Conservation (phyloP, 2,797 vertebrate genomes). For the Hemitrygon akajei region DNA sequence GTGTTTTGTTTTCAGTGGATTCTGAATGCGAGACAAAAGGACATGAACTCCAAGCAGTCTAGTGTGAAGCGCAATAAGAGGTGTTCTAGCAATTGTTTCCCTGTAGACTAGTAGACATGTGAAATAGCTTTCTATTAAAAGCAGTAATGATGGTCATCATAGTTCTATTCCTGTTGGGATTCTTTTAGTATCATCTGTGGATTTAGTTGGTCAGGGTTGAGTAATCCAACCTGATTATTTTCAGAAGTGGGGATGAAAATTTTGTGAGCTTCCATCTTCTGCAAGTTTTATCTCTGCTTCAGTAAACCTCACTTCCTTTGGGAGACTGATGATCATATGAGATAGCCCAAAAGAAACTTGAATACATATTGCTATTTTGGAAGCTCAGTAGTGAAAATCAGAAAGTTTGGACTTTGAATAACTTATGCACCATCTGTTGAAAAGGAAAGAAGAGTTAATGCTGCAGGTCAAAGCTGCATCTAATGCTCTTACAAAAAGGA, state of each 20-base stretch:
- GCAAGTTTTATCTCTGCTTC: background rate
- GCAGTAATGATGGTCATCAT: conserved; percentile 6
- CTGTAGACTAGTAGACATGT: background rate
- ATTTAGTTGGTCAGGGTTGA: conserved; percentile 24
- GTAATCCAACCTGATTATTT: conserved; percentile 2
- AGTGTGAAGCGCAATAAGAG: background rate
- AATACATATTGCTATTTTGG: background rate
- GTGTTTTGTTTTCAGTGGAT: background rate
- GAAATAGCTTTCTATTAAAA: conserved; percentile 16
- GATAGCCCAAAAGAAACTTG: background rate
- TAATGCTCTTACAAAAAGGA: background rate
- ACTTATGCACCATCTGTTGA: background rate
- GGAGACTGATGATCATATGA: background rate
- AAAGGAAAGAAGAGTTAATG: background rate
- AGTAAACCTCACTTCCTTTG: background rate
- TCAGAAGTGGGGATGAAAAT: background rate
- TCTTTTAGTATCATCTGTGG: background rate
- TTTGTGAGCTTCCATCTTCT: background rate
- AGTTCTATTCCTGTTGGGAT: background rate
- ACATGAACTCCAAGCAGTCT: background rate
- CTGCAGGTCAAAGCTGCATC: background rate
- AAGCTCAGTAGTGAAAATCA: background rate
- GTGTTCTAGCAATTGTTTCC: background rate
- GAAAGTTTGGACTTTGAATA: background rate
- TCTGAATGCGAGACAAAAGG: background rate